phyloP scores from a whole-genome alignment of 1,140 invertebrate genomes.

The Neodiprion lecontei region DNA sequence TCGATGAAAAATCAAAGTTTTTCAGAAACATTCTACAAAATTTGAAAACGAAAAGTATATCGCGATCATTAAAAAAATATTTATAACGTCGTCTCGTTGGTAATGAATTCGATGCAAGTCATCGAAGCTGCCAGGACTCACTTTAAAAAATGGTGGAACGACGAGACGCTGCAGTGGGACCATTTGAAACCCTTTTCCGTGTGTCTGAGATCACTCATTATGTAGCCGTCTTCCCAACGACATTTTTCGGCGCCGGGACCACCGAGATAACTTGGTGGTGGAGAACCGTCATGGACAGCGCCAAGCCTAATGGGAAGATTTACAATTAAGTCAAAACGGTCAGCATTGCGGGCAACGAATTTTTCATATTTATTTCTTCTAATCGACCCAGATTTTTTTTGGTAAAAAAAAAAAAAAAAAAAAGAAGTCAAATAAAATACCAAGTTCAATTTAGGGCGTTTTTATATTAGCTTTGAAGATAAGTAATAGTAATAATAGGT shows the following conservation, averaged over 20 bases:
- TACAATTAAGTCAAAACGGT: neutral
- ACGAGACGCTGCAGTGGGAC: conserved; percentile 92
- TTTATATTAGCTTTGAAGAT: no score
- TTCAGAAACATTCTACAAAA: no score
- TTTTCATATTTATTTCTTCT: no score
- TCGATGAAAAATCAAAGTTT: no score
- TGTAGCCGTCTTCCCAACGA: conserved; percentile 95
- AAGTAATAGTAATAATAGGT: no score
- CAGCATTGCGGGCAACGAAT: neutral
- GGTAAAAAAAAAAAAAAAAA: neutral
- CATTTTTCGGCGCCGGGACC: conserved; percentile 95
- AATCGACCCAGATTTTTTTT: no score
- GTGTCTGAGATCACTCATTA: conserved; percentile 94
- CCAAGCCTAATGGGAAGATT: conserved; percentile 71
- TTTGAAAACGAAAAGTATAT: no score
- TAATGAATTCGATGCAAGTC: no score
- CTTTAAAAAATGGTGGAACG: conserved; percentile 96
- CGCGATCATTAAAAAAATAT: no score
- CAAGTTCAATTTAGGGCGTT: no score
- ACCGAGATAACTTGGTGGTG: conserved; percentile 91
- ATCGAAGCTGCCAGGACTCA: conserved; percentile 59
- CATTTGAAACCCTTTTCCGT: conserved; percentile 94
- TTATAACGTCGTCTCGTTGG: no score
- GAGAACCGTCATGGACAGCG: conserved; percentile 93
- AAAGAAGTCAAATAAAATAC: neutral